phyloP scores from a whole-genome alignment of 1,140 invertebrate species.

The Chlorops oryzae region DNA sequence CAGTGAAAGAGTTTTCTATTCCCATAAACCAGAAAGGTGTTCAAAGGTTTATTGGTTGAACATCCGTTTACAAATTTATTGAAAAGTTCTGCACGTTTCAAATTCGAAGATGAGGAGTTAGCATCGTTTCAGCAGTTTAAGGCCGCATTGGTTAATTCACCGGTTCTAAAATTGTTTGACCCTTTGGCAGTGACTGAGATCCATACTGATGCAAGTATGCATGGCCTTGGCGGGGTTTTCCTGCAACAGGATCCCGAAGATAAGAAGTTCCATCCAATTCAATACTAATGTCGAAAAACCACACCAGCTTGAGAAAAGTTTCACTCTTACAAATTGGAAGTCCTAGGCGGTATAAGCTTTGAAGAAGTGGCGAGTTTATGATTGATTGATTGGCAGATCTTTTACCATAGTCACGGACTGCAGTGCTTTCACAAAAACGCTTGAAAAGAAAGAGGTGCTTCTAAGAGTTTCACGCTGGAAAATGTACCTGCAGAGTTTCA shows the following conservation, averaged over 20 bases:
- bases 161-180: slow-evolving; percentile 37
- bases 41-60: no score
- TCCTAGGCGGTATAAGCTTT: neutral
- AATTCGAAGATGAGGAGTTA: neutral
- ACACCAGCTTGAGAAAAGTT: neutral
- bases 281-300: slow-evolving; percentile 5
- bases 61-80: no score
- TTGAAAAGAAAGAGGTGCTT: neutral
- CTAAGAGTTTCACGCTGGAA: neutral
- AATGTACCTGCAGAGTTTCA: neutral
- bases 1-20: no score
- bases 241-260: slow-evolving; percentile 21
- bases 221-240: slow-evolving; percentile 30
- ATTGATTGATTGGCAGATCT: neutral
- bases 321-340: neutral
- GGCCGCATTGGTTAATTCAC: slow-evolving; percentile 6
- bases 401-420: neutral
- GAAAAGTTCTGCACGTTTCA: no score
- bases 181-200: slow-evolving; percentile 27
- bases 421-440: neutral
- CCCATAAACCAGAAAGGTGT: no score
- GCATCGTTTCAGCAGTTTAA: neutral
- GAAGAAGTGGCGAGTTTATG: neutral
- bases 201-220: slow-evolving; percentile 37
- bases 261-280: neutral